Conservation (phyloP, 1,140 invertebrate species). For the Spodoptera litura region DNA sequence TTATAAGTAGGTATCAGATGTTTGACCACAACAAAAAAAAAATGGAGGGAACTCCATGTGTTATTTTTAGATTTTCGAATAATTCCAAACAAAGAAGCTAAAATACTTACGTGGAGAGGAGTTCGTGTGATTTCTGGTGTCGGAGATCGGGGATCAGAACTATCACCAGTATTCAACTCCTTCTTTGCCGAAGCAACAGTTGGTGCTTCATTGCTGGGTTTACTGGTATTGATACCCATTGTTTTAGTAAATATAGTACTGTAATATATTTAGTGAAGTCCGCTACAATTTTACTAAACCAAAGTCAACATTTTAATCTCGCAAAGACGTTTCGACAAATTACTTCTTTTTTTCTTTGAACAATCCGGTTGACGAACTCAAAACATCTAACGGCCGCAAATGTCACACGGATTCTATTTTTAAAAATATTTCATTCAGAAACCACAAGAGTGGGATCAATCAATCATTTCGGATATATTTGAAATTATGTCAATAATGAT, state of each 20-base stretch:
- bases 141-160: slow-evolving; percentile 81
- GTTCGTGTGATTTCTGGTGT: slow-evolving; percentile 81
- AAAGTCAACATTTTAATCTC: slow-evolving; percentile 34
- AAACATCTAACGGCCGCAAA: slow-evolving; percentile 78
- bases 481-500: no score
- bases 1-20: slow-evolving; percentile 4
- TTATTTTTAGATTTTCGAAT: background rate
- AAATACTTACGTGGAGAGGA: slow-evolving; percentile 75
- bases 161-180: slow-evolving; percentile 62
- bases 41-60: slow-evolving; percentile 29
- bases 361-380: slow-evolving; percentile 54
- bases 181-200: slow-evolving; percentile 67
- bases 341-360: slow-evolving; percentile 34
- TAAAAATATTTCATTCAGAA: slow-evolving; percentile 55
- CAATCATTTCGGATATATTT: no score
- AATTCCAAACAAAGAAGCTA: background rate
- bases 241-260: slow-evolving; percentile 21
- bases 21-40: background rate
- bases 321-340: slow-evolving; percentile 16
- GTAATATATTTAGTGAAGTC: slow-evolving; percentile 1
- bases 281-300: slow-evolving; percentile 6
- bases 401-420: slow-evolving; percentile 76
- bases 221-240: slow-evolving; percentile 81
- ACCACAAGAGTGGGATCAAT: background rate
- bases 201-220: slow-evolving; percentile 62